A percentile compares a stretch with the other conserved stretches of the same genome.
Conservation (phyloP, 1,140 invertebrate genomes). For the Akabosia matsudoensis region DNA sequence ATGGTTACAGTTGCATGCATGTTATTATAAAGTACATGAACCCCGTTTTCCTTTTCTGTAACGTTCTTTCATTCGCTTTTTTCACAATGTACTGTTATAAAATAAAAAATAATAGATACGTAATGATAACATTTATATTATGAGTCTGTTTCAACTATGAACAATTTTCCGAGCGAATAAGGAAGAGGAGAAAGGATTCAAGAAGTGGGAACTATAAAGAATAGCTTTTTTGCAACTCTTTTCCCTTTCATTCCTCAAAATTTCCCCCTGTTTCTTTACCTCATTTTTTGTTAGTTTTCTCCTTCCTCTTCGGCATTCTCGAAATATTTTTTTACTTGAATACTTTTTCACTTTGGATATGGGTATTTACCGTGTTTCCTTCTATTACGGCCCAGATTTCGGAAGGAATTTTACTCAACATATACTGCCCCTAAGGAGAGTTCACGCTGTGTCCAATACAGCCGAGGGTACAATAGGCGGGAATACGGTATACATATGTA, state of each 20-base stretch:
- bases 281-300: background rate
- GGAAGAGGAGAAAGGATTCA: background rate
- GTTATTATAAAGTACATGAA: background rate
- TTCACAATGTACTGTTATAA: conserved; percentile 11
- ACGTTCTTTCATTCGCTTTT: background rate
- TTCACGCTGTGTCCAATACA: too few relatives aligned
- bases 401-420: too few relatives aligned
- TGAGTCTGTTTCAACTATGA: conserved; percentile 10
- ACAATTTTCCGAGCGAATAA: conserved; percentile 19
- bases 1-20: background rate
- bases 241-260: background rate
- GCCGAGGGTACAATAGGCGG: too few relatives aligned
- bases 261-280: background rate
- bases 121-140: conserved; percentile 22
- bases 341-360: too few relatives aligned
- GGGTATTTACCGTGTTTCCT: too few relatives aligned
- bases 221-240: conserved; percentile 15
- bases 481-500: background rate
- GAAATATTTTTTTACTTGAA: background rate
- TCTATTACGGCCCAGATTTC: too few relatives aligned
- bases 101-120: background rate
- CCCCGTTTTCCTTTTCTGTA: background rate
- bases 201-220: conserved; percentile 6
- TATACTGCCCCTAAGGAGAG: too few relatives aligned
- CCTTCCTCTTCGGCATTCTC: background rate